phyloP scores from a whole-genome alignment of 2,888 invertebrate species.

The Leptura quadrifasciata region DNA sequence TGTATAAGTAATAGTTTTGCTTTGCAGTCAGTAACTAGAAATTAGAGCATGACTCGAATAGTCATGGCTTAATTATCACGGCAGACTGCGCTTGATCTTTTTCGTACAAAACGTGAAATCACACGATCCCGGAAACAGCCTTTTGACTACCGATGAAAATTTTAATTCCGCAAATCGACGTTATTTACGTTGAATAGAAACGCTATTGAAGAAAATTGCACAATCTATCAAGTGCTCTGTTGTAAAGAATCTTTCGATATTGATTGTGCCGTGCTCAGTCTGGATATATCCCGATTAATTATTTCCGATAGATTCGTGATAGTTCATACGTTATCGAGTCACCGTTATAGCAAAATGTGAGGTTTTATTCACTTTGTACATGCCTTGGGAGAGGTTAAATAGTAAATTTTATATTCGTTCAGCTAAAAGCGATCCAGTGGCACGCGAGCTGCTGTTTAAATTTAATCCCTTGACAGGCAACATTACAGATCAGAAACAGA shows the following conservation, averaged over 20 bases:
- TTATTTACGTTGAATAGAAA: slow-evolving; percentile 43
- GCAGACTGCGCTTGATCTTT: not conserved
- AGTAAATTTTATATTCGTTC: slow-evolving; percentile 2
- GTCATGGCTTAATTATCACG: slow-evolving; percentile 4
- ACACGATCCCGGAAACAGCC: slow-evolving; percentile 45
- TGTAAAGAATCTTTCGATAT: slow-evolving; percentile 50
- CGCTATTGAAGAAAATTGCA: slow-evolving; percentile 48
- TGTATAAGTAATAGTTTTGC: not conserved
- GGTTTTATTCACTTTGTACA: not conserved
- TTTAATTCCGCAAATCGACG: slow-evolving; percentile 47
- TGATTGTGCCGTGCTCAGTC: slow-evolving; percentile 40
- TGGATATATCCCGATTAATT: slow-evolving; percentile 34
- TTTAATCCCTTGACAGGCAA: not conserved
- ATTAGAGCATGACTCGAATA: slow-evolving; percentile 12
- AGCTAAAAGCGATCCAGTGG: not conserved
- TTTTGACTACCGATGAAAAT: slow-evolving; percentile 47
- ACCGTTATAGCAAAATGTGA: not conserved
- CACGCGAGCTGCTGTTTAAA: not conserved
- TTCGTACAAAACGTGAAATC: slow-evolving; percentile 22
- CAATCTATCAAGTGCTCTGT: slow-evolving; percentile 46
- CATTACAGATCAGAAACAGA: not conserved
- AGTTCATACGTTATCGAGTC: slow-evolving; percentile 20
- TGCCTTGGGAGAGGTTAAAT: not conserved
- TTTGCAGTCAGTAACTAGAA: not conserved
- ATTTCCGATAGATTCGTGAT: slow-evolving; percentile 31